These are phyloP conservation scores for Microctonus aethiopoides DNA, from an alignment of 2,888 invertebrate genomes.

Conservation along the genomic window DNA sequence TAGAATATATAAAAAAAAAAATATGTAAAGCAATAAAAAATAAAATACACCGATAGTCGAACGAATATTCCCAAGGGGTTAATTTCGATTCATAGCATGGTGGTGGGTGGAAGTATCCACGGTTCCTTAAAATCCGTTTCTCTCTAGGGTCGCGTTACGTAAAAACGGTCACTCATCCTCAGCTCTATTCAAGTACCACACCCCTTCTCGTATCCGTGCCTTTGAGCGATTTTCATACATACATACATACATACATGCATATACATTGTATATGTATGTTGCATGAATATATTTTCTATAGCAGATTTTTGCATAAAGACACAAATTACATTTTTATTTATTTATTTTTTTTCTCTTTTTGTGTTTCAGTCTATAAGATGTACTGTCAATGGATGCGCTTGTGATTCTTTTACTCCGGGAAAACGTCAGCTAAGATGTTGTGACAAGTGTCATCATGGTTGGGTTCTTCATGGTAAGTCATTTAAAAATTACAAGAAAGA, in stretches of 20 bases:
- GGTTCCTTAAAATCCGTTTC: constrained; percentile 65
- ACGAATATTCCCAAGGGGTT: constrained; percentile 57
- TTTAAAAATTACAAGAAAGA: background rate
- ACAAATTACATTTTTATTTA: too few species aligned
- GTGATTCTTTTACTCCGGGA: constrained; percentile 78
- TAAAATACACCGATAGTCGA: constrained; percentile 10
- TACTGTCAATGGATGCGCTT: constrained; percentile 75
- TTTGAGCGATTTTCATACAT: constrained; percentile 50
- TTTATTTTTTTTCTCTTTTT: too few species aligned
- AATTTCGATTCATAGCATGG: constrained; percentile 53
- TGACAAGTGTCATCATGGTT: constrained; percentile 78
- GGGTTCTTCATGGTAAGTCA: constrained; percentile 80
- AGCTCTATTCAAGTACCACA: constrained; percentile 46
- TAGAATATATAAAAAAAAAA: constrained; percentile 18
- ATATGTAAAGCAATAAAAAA: constrained; percentile 37
- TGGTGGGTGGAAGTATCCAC: constrained; percentile 62
- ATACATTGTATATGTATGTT: too few species aligned
- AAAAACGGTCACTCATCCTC: constrained; percentile 59
- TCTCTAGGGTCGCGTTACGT: constrained; percentile 60
- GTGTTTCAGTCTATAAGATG: constrained; percentile 74
- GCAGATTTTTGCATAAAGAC: background rate
- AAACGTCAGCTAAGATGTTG: constrained; percentile 76
- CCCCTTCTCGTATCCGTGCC: constrained; percentile 43
- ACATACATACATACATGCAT: background rate
- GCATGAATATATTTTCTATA: background rate